These are phyloP conservation scores for Globia sparganii DNA, from an alignment of 2,888 invertebrate species.

Conservation along the genomic window DNA sequence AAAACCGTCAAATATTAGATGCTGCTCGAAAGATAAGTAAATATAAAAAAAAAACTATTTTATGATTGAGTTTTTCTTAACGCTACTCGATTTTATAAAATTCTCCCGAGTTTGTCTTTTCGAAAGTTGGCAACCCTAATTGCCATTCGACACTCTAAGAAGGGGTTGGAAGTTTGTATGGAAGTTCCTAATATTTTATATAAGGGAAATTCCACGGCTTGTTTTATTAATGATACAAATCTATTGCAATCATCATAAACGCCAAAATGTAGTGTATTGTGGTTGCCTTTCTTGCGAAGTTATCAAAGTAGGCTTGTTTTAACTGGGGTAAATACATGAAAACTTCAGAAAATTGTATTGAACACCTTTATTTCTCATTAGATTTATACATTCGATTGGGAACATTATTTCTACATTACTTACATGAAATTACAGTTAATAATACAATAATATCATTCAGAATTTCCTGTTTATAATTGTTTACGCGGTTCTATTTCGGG, in stretches of 20 bases:
- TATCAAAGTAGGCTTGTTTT: not conserved
- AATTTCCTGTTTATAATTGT: not conserved
- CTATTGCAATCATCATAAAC: not conserved
- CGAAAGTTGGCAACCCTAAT: too few species aligned
- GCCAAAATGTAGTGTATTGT: not conserved
- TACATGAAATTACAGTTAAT: conserved; percentile 37
- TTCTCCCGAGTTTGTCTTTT: too few species aligned
- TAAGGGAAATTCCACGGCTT: not conserved
- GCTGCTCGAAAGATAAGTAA: too few species aligned
- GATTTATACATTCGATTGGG: conserved; percentile 24
- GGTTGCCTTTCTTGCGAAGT: not conserved
- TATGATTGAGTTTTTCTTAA: too few species aligned
- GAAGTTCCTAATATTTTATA: too few species aligned
- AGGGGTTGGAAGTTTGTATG: too few species aligned
- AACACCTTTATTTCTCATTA: conserved; percentile 42
- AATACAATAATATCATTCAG: conserved; percentile 31
- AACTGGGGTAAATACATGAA: not conserved
- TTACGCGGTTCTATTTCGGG: not conserved
- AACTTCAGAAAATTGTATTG: not conserved
- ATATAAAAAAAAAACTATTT: too few species aligned
- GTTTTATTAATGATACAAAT: not conserved
- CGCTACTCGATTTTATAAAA: too few species aligned
- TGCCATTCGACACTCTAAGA: too few species aligned
- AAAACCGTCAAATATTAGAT: too few species aligned
- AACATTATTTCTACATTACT: conserved; percentile 41